Evolutionary conservation across 2,113 vertebrate genomes (phyloP).

Genomic region (Actenoides lindsayi): DNA sequence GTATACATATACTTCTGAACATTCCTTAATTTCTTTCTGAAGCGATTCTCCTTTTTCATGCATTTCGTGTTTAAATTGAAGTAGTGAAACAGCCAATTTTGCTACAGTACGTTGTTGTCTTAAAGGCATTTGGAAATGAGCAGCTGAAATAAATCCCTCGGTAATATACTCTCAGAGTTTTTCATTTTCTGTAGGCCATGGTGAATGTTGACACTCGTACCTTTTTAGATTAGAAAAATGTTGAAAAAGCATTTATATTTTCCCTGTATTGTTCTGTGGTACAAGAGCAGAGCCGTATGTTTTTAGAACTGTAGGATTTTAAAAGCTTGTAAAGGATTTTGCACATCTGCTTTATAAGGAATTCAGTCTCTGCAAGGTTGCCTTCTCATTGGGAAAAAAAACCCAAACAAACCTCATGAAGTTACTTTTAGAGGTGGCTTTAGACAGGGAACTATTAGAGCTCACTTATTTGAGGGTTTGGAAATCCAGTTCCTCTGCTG

Average conservation of each 20-base stretch:
- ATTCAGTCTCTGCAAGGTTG: neutral
- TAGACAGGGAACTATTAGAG: neutral
- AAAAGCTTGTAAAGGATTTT: conserved; percentile 11
- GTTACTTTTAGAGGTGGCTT: neutral
- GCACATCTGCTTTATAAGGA: neutral
- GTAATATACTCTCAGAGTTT: neutral
- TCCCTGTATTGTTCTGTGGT: neutral
- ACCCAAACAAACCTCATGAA: neutral
- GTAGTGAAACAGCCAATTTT: neutral
- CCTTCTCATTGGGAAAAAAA: neutral
- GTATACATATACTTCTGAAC: neutral
- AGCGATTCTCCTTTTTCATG: neutral
- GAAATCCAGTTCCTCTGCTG: neutral
- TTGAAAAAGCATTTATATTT: neutral
- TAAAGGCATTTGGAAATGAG: conserved; percentile 22
- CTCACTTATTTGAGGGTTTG: neutral
- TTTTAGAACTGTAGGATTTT: neutral
- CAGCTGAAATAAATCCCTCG: conserved; percentile 23
- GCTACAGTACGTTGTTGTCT: neutral
- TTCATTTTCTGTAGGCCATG: neutral
- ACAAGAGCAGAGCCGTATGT: neutral
- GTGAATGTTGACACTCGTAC: neutral
- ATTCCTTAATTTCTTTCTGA: neutral
- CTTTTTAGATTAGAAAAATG: neutral
- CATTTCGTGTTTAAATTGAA: conserved; percentile 13